Conservation (phyloP, 2,888 invertebrate species). For the Cerceris ruficornis region DNA sequence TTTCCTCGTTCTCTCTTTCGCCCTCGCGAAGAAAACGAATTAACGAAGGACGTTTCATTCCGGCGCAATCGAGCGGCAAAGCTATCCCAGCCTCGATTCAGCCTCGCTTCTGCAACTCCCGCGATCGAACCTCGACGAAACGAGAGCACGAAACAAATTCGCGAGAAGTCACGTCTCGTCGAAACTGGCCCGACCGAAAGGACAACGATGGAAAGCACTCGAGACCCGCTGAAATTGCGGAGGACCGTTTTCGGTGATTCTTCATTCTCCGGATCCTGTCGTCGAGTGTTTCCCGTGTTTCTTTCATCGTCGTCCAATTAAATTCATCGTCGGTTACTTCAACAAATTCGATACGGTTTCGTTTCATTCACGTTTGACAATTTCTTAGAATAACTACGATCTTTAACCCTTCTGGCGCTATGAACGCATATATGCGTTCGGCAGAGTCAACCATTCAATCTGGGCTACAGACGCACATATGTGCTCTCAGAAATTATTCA, state of each 20-base stretch:
- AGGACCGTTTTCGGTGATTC: slow-evolving; percentile 6
- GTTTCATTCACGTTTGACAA: no score
- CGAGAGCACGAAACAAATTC: slow-evolving; percentile 34
- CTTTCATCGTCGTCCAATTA: no score
- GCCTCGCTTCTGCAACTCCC: neutral
- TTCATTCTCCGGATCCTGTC: neutral
- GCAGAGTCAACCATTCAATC: no score
- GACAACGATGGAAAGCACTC: neutral
- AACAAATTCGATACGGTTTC: no score
- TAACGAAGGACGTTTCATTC: slow-evolving; percentile 30
- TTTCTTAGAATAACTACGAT: no score
- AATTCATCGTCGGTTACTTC: no score
- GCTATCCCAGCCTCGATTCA: no score
- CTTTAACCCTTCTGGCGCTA: no score
- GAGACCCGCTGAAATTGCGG: slow-evolving; percentile 27
- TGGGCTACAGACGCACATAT: no score
- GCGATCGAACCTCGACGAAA: slow-evolving; percentile 5
- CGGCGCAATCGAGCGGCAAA: slow-evolving; percentile 22
- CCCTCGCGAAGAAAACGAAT: slow-evolving; percentile 13
- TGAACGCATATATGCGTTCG: no score
- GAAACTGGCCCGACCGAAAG: slow-evolving; percentile 10
- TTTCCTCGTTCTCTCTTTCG: neutral
- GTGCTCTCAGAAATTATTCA: no score
- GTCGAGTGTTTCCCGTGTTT: neutral
- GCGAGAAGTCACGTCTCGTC: slow-evolving; percentile 32